phyloP scores from a whole-genome alignment of 37 sponge, comb jelly and placozoan species.

The Theonella swinhoei region DNA sequence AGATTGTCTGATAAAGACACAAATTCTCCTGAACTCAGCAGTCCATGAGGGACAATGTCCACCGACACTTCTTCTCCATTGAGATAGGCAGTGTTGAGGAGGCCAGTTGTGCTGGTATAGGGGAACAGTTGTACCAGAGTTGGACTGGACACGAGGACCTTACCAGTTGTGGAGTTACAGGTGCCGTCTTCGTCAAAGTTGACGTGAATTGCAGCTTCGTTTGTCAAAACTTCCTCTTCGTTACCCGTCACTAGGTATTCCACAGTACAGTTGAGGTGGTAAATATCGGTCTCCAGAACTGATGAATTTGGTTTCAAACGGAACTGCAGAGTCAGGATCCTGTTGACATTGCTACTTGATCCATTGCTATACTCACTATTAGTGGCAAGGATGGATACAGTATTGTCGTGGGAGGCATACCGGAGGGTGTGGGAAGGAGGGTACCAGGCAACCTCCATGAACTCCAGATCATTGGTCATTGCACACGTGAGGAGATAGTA shows the following conservation, averaged over 20 bases:
- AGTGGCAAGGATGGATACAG: neutral
- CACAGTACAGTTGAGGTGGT: slow-evolving; percentile 22
- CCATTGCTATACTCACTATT: neutral
- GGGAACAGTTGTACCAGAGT: slow-evolving; percentile 16
- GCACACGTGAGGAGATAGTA: slow-evolving; percentile 24
- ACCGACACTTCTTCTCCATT: slow-evolving; percentile 17
- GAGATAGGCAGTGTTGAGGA: slow-evolving; percentile 69
- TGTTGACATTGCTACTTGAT: no score
- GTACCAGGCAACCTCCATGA: slow-evolving; percentile 1
- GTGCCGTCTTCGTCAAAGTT: neutral
- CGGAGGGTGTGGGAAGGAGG: slow-evolving; percentile 1
- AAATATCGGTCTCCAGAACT: neutral
- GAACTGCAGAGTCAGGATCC: neutral
- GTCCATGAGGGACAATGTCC: slow-evolving; percentile 19
- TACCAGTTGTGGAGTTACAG: slow-evolving; percentile 26
- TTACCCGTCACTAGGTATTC: slow-evolving; percentile 41
- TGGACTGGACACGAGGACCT: slow-evolving; percentile 18
- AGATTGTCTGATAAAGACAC: neutral
- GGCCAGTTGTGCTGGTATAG: slow-evolving; percentile 10
- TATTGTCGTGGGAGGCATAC: neutral
- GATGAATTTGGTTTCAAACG: neutral
- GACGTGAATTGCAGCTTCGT: slow-evolving; percentile 34
- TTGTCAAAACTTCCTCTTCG: neutral
- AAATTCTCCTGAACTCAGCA: slow-evolving; percentile 39
- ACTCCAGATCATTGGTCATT: slow-evolving; percentile 13